phyloP scores from a whole-genome alignment of 2,113 vertebrate genomes.

The Varanus komodoensis region DNA sequence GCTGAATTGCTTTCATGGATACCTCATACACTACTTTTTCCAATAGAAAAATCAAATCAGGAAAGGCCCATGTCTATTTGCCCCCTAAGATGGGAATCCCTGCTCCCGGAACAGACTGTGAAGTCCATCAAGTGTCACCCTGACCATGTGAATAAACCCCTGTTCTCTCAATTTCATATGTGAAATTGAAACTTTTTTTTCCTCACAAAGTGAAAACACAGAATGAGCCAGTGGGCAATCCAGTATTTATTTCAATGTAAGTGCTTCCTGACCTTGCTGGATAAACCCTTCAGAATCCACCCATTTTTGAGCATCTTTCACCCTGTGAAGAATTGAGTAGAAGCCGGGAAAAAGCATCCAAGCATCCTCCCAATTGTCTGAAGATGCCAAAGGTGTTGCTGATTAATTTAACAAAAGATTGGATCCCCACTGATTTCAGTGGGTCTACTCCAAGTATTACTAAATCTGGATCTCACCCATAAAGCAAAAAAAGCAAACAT shows the following conservation, averaged over 20 bases:
- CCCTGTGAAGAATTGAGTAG: background rate
- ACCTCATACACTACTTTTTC: constrained; percentile 17
- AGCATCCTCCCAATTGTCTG: background rate
- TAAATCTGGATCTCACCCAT: too few relatives aligned
- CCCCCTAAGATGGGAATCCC: background rate
- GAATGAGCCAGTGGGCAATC: background rate
- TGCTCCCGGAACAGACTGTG: background rate
- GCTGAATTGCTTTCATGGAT: constrained; percentile 37
- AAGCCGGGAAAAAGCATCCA: background rate
- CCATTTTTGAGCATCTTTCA: background rate
- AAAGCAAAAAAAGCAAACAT: background rate
- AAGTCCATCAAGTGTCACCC: background rate
- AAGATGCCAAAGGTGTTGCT: background rate
- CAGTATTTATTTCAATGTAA: background rate
- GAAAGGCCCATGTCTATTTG: background rate
- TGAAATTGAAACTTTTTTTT: background rate
- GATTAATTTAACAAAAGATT: background rate
- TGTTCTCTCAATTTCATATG: background rate
- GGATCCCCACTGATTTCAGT: too few relatives aligned
- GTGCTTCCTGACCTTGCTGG: too few relatives aligned
- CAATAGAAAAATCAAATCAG: constrained; percentile 44
- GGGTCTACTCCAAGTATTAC: too few relatives aligned
- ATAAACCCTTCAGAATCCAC: background rate
- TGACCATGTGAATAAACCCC: background rate
- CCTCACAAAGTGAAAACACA: background rate